Evolutionary conservation across 1,140 invertebrate species (phyloP).

Genomic region (Brachionus paranguensis): DNA sequence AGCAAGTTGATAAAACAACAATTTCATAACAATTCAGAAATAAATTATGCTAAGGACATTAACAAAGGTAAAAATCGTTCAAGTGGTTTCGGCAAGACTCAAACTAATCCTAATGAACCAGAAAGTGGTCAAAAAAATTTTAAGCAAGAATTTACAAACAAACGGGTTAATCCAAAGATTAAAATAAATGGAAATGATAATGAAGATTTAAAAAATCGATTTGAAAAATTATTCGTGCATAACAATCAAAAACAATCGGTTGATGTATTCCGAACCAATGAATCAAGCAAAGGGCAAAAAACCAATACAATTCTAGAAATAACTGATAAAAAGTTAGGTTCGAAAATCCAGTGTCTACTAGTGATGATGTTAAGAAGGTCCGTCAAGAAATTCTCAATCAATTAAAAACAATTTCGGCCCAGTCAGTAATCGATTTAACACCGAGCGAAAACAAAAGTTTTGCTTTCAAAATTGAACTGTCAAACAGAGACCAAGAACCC

Average conservation of each 20-base stretch:
- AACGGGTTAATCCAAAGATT: not conserved
- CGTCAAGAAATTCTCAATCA: not conserved
- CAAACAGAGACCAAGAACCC: not conserved
- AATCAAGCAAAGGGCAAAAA: not conserved
- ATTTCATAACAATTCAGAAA: not conserved
- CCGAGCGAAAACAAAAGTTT: slow-evolving; percentile 8
- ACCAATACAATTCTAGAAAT: not conserved
- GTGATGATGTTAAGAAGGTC: not conserved
- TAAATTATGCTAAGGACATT: not conserved
- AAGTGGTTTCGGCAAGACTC: not conserved
- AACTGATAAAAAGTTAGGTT: not conserved
- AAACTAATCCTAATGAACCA: not conserved
- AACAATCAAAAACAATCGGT: not conserved
- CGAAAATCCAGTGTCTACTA: not conserved
- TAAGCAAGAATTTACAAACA: not conserved
- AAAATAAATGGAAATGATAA: not conserved
- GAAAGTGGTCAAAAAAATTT: not conserved
- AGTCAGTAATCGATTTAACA: not conserved
- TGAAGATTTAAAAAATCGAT: slow-evolving; percentile 3
- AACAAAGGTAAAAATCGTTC: not conserved
- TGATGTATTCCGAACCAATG: not conserved
- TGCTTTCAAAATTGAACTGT: slow-evolving; percentile 2
- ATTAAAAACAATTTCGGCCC: slow-evolving; percentile 12
- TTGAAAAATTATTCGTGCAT: not conserved
- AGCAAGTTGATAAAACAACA: slow-evolving; percentile 1